Conservation (phyloP, 2,888 invertebrate species). For the Zhengitettix transpicula region DNA sequence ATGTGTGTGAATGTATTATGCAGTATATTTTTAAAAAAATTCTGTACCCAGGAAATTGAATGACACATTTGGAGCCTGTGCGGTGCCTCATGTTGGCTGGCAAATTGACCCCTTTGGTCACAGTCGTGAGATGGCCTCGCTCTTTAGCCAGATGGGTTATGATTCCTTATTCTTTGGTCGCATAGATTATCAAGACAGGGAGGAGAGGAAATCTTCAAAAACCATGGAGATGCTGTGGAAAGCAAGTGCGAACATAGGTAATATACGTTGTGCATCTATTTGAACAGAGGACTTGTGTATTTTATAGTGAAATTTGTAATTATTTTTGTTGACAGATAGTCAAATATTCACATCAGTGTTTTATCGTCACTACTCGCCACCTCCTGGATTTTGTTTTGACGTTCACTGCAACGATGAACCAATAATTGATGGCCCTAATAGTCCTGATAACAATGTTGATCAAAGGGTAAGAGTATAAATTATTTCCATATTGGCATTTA, state of each 20-base stretch:
- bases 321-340: neutral
- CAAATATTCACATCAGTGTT: conserved; percentile 35
- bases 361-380: conserved; percentile 30
- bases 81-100: conserved; percentile 58
- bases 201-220: conserved; percentile 34
- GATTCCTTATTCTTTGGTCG: conserved; percentile 78
- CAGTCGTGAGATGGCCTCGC: conserved; percentile 68
- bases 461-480: conserved; percentile 19
- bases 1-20: too few species aligned
- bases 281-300: too few species aligned
- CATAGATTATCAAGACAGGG: conserved; percentile 74
- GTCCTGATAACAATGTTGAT: conserved; percentile 33
- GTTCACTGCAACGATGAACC: conserved; percentile 30
- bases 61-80: conserved; percentile 55
- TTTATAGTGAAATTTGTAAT: too few species aligned
- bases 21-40: too few species aligned
- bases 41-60: conserved; percentile 27
- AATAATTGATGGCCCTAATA: conserved; percentile 30
- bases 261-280: too few species aligned
- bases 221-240: conserved; percentile 76
- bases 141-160: conserved; percentile 70
- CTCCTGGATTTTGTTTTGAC: conserved; percentile 40
- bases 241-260: conserved; percentile 54
- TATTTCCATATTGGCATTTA: neutral
- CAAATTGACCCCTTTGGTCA: conserved; percentile 79